These are phyloP conservation scores for Gnatocerus cornutus DNA, from an alignment of 2,888 invertebrate genomes.

Conservation along the genomic window DNA sequence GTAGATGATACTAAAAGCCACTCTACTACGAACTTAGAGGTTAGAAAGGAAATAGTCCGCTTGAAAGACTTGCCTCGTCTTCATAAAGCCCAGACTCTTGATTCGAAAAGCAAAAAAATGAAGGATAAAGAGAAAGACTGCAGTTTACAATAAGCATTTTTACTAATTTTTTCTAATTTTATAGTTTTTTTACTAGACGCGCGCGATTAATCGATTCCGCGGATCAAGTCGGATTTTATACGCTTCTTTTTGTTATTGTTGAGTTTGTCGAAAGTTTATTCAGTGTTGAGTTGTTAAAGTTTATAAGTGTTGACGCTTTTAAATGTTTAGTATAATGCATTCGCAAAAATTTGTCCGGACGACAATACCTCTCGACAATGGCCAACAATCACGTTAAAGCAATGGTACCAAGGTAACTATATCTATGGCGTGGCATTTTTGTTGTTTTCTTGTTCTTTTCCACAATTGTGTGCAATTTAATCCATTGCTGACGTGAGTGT, in stretches of 20 bases:
- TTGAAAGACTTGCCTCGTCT: conserved; percentile 56
- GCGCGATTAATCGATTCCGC: conserved; percentile 61
- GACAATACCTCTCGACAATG: conserved; percentile 51
- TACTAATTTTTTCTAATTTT: conserved; percentile 59
- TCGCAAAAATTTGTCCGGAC: conserved; percentile 57
- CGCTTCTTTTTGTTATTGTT: conserved; percentile 37
- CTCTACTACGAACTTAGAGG: conserved; percentile 54
- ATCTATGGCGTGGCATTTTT: conserved; percentile 59
- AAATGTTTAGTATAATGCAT: conserved; percentile 64
- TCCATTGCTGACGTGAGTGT: conserved; percentile 72
- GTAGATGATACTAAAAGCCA: conserved; percentile 51
- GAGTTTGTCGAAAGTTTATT: conserved; percentile 47
- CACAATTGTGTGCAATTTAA: conserved; percentile 57
- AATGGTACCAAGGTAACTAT: conserved; percentile 71
- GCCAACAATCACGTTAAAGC: conserved; percentile 70
- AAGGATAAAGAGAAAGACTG: conserved; percentile 65
- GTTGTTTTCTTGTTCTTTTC: conserved; percentile 33
- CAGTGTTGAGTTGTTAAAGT: conserved; percentile 55
- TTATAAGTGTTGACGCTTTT: conserved; percentile 60
- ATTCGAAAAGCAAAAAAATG: conserved; percentile 43
- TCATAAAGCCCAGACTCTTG: conserved; percentile 36
- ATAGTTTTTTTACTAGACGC: conserved; percentile 49
- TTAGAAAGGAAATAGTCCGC: conserved; percentile 58
- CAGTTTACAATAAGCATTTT: conserved; percentile 62
- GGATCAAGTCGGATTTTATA: conserved; percentile 49